phyloP scores from a whole-genome alignment of 2,797 vertebrate species.

The Lophura swinhoii region DNA sequence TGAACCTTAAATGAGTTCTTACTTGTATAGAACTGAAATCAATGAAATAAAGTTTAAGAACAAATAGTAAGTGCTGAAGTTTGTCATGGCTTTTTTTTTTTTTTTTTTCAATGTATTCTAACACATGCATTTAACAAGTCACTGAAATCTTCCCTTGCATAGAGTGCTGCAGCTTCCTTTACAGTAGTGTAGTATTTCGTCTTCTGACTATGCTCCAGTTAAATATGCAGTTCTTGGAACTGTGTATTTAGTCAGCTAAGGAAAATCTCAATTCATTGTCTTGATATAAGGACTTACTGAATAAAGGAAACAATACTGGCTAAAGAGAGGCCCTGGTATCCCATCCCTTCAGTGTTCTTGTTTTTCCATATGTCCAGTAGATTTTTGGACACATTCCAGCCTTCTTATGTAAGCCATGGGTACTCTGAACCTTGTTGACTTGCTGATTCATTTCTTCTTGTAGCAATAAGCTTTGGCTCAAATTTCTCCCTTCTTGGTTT shows the following conservation, averaged over 20 bases:
- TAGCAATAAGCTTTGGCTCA: background rate
- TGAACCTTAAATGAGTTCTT: background rate
- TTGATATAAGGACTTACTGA: background rate
- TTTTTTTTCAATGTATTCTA: background rate
- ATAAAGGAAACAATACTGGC: background rate
- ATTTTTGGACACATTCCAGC: background rate
- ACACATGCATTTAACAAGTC: background rate
- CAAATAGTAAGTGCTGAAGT: background rate
- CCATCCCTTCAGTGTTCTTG: background rate
- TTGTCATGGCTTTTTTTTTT: background rate
- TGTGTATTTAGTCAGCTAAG: background rate
- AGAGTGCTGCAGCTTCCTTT: background rate
- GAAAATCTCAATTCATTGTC: background rate
- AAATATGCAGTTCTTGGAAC: background rate
- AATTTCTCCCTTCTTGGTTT: background rate
- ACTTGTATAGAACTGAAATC: background rate
- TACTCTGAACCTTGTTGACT: background rate
- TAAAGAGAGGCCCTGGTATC: background rate
- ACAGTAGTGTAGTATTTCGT: background rate
- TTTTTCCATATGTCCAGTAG: background rate
- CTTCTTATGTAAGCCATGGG: constrained; percentile 21
- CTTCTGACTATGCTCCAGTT: background rate
- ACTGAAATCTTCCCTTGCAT: background rate
- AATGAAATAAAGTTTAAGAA: background rate
- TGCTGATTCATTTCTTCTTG: constrained; percentile 39